These are phyloP conservation scores for Seriola rivoliana DNA, from an alignment of 2,113 vertebrate genomes.

Conservation along the genomic window DNA sequence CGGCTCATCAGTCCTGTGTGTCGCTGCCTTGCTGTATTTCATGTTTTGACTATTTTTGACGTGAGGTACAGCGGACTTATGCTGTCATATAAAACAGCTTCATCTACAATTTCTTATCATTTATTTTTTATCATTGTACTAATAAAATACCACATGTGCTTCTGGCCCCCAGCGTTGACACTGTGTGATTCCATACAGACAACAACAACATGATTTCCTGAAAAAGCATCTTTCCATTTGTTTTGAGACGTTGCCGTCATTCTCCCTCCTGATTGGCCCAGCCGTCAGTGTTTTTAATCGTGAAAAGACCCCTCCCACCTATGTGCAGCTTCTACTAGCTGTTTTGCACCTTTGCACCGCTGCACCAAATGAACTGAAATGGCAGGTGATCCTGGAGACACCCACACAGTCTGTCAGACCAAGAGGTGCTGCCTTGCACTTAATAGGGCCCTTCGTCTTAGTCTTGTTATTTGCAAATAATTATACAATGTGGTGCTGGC, in stretches of 20 bases:
- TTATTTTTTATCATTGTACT: neutral
- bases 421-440: neutral
- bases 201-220: neutral
- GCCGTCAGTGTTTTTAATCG: neutral
- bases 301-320: too few species aligned
- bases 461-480: neutral
- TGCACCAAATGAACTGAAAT: too few species aligned
- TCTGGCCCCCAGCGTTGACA: neutral
- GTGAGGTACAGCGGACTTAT: too few species aligned
- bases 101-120: too few species aligned
- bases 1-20: too few species aligned
- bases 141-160: too few species aligned
- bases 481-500: neutral
- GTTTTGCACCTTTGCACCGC: too few species aligned
- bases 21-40: too few species aligned
- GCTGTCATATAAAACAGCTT: too few species aligned
- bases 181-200: neutral
- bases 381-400: neutral
- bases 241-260: neutral
- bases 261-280: neutral
- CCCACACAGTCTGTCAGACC: neutral
- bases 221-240: too few species aligned
- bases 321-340: too few species aligned
- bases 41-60: too few species aligned
- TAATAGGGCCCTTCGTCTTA: neutral